A percentile compares a stretch with the other conserved stretches of the same genome.
These are phyloP conservation scores for Apeira syringaria DNA, from an alignment of 2,888 invertebrate genomes.

Conservation along the genomic window DNA sequence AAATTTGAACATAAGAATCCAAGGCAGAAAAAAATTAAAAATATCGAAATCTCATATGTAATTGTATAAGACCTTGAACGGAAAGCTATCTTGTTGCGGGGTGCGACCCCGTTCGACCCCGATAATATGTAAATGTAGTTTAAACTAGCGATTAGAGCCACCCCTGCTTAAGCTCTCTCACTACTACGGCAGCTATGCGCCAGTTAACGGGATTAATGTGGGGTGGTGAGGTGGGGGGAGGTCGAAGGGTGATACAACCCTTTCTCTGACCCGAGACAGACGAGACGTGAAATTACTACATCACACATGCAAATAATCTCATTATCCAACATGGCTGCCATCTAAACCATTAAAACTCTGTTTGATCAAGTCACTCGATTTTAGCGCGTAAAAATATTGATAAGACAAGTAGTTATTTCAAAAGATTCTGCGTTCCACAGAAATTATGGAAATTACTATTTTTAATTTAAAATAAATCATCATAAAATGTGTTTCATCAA, in stretches of 20 bases:
- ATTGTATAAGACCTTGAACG: too few relatives aligned
- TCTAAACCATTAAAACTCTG: background rate
- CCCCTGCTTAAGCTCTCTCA: constrained; percentile 17
- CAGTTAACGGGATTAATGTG: background rate
- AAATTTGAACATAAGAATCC: too few relatives aligned
- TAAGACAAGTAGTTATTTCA: too few relatives aligned
- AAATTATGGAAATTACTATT: too few relatives aligned
- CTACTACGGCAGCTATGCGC: background rate
- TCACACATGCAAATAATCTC: constrained; percentile 64
- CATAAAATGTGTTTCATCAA: too few relatives aligned
- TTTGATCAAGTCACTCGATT: too few relatives aligned
- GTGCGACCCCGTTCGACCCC: constrained; percentile 4
- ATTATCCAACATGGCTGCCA: constrained; percentile 30
- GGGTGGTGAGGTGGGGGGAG: background rate
- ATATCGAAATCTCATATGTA: too few relatives aligned
- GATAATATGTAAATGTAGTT: constrained; percentile 31
- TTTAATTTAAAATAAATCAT: too few relatives aligned
- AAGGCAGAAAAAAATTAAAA: too few relatives aligned
- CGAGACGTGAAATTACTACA: constrained; percentile 40
- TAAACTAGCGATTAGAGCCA: constrained; percentile 30
- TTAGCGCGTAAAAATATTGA: too few relatives aligned
- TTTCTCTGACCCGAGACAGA: constrained; percentile 25
- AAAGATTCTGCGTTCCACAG: too few relatives aligned
- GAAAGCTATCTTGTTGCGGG: too few relatives aligned
- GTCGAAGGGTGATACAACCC: constrained; percentile 35